These are phyloP conservation scores for Menidia menidia DNA, from an alignment of 2,797 vertebrate genomes.

Conservation along the genomic window DNA sequence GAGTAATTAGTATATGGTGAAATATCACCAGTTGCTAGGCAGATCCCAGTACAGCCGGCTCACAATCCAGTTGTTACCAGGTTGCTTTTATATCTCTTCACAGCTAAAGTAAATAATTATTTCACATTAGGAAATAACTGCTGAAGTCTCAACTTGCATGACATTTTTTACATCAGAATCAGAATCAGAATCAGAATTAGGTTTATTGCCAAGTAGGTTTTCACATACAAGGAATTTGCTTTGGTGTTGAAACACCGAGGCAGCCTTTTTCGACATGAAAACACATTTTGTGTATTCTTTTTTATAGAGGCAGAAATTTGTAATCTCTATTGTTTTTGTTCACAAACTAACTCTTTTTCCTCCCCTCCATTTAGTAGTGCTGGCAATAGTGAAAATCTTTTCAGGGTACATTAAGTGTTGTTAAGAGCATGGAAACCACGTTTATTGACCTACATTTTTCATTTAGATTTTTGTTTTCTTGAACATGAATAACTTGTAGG, in stretches of 20 bases:
- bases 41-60: constrained; percentile 10
- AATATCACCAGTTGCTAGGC: constrained; percentile 3
- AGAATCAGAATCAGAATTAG: no score
- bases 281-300: not conserved
- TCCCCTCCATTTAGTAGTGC: not conserved
- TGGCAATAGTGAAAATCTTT: not conserved
- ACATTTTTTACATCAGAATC: no score
- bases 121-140: constrained; percentile 1
- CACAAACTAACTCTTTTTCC: not conserved
- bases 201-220: no score
- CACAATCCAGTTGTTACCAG: not conserved
- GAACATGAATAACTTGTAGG: no score
- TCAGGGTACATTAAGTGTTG: not conserved
- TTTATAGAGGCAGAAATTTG: not conserved
- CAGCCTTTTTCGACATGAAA: not conserved
- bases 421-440: not conserved
- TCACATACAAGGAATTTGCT: no score
- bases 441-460: no score
- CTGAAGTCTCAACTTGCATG: no score
- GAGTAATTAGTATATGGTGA: constrained; percentile 21
- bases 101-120: constrained; percentile 11
- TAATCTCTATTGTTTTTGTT: not conserved
- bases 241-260: not conserved
- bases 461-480: not conserved
- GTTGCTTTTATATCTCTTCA: constrained; percentile 5